Conservation (phyloP, 1,140 invertebrate genomes). For the Leptinotarsa defecta region DNA sequence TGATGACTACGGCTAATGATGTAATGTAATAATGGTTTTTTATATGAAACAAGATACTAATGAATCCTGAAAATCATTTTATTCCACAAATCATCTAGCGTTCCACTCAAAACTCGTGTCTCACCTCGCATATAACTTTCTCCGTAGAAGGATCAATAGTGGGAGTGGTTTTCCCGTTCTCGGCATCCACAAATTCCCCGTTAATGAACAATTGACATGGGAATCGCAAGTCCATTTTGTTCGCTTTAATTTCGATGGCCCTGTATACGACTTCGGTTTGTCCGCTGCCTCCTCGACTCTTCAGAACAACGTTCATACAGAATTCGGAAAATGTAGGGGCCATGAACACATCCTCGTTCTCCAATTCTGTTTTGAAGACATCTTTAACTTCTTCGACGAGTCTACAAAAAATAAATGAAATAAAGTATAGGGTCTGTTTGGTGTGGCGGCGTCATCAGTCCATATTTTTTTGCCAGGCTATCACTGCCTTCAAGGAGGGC, state of each 20-base stretch:
- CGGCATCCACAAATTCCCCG: constrained; percentile 85
- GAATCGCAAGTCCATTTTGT: constrained; percentile 84
- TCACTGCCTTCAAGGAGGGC: too few species aligned
- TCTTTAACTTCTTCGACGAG: constrained; percentile 92
- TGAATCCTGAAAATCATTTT: too few species aligned
- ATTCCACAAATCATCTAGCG: too few species aligned
- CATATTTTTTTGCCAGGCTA: too few species aligned
- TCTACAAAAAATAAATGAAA: constrained; percentile 55
- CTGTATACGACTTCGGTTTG: constrained; percentile 67
- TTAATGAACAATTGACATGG: constrained; percentile 90
- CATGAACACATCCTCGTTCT: constrained; percentile 94
- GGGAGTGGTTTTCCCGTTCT: constrained; percentile 65
- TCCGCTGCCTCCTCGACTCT: constrained; percentile 64
- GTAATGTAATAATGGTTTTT: too few species aligned
- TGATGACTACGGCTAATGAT: too few species aligned
- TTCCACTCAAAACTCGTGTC: neutral
- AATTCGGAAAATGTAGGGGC: constrained; percentile 87
- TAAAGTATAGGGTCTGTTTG: too few species aligned
- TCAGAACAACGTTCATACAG: constrained; percentile 67
- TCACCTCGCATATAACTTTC: constrained; percentile 73
- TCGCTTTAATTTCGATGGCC: constrained; percentile 74
- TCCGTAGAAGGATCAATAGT: constrained; percentile 88
- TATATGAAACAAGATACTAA: too few species aligned
- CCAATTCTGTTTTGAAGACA: constrained; percentile 73
- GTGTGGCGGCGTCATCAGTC: too few species aligned